Evolutionary conservation across 2,888 invertebrate species (phyloP).

Genomic region (Omphaloscelis lunosa): DNA sequence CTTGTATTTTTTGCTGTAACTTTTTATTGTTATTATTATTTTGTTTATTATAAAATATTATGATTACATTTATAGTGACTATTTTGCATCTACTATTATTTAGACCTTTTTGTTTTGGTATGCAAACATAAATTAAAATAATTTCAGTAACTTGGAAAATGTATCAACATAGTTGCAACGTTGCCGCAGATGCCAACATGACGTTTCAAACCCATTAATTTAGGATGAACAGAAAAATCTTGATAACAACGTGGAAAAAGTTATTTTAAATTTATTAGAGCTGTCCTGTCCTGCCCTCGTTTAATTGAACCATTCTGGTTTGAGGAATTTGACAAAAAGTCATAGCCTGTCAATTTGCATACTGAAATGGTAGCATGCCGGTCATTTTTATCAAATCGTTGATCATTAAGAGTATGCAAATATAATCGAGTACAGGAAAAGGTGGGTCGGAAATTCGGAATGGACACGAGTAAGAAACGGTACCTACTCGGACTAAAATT

Average conservation of each 20-base stretch:
- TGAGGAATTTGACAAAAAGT: conserved; percentile 38
- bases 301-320: conserved; percentile 37
- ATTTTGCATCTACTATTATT: conserved; percentile 2
- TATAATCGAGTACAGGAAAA: conserved; percentile 34
- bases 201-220: conserved; percentile 4
- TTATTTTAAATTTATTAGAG: conserved; percentile 23
- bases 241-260: background rate
- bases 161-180: background rate
- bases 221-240: background rate
- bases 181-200: conserved; percentile 1
- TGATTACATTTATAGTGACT: background rate
- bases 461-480: conserved; percentile 24
- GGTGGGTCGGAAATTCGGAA: conserved; percentile 24
- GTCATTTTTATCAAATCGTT: conserved; percentile 41
- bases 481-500: background rate
- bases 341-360: conserved; percentile 49
- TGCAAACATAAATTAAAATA: background rate
- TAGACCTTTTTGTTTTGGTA: background rate
- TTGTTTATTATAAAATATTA: background rate
- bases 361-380: conserved; percentile 42
- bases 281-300: background rate
- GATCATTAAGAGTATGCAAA: conserved; percentile 52
- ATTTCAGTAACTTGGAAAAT: background rate
- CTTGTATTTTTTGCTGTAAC: background rate
- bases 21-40: background rate